Conservation (phyloP, 2,113 vertebrate species). For the Sorex araneus region DNA sequence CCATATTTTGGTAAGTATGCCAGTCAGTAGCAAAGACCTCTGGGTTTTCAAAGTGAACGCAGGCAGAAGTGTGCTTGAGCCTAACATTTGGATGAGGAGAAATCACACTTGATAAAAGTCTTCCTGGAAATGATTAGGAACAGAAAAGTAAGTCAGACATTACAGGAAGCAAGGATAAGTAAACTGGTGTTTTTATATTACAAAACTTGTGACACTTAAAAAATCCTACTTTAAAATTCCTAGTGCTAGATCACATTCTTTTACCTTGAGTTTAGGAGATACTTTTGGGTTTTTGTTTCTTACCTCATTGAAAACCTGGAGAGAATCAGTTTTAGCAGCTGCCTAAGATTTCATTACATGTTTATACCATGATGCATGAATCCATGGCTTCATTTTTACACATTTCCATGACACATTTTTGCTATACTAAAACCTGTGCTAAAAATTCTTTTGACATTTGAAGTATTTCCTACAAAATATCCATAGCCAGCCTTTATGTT, state of each 20-base stretch:
- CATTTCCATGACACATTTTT: conserved; percentile 56
- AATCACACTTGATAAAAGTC: not conserved
- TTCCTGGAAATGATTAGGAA: not conserved
- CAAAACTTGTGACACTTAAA: conserved; percentile 19
- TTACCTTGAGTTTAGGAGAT: not conserved
- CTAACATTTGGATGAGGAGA: conserved; percentile 29
- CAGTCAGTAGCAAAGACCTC: accelerated
- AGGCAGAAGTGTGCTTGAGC: not conserved
- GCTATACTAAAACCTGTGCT: conserved; percentile 50
- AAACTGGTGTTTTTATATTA: conserved; percentile 33
- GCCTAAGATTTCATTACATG: conserved; percentile 56
- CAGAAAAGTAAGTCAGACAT: not conserved
- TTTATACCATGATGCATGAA: conserved; percentile 52
- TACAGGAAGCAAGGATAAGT: conserved; percentile 45
- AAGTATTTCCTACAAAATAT: conserved; percentile 72
- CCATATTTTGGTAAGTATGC: not conserved
- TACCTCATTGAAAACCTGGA: conserved; percentile 56
- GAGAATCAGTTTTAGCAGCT: conserved; percentile 64
- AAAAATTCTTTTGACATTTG: conserved; percentile 77
- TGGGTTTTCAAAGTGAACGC: not conserved
- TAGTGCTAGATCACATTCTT: not conserved
- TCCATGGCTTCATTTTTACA: conserved; percentile 24
- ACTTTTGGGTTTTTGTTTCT: not conserved
- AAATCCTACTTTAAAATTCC: not conserved
- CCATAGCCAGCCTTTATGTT: conserved; percentile 68